These are phyloP conservation scores for Xylocopa sonorina DNA, from an alignment of 1,140 invertebrate species.

Conservation along the genomic window DNA sequence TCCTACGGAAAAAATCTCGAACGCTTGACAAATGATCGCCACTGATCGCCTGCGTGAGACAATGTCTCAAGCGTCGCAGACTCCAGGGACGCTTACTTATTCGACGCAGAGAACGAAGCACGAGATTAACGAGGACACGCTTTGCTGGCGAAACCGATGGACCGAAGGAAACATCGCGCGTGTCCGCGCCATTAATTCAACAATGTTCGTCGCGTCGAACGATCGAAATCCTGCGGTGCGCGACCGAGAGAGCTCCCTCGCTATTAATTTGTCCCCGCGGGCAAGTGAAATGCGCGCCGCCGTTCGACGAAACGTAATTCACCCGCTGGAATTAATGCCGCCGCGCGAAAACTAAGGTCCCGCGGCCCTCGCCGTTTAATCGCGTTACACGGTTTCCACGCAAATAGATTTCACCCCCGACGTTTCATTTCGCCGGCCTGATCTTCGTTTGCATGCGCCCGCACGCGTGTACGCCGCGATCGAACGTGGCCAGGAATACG, in stretches of 20 bases:
- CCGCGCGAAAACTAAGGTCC: slow-evolving; percentile 21
- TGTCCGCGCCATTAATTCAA: neutral
- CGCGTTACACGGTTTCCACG: slow-evolving; percentile 21
- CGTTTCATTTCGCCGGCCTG: slow-evolving; percentile 45
- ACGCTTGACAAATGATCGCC: too few relatives aligned
- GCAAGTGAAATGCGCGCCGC: slow-evolving; percentile 48
- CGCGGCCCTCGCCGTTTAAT: slow-evolving; percentile 39
- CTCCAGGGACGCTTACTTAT: too few relatives aligned
- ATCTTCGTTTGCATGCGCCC: slow-evolving; percentile 18
- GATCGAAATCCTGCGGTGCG: neutral
- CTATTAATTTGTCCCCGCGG: slow-evolving; percentile 43
- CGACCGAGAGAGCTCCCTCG: slow-evolving; percentile 27
- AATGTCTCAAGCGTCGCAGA: too few relatives aligned
- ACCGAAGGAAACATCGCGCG: neutral
- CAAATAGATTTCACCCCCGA: slow-evolving; percentile 52
- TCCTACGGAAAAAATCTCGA: too few relatives aligned
- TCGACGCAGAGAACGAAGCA: too few relatives aligned
- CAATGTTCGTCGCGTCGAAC: neutral
- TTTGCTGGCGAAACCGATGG: neutral
- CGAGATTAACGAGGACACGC: neutral
- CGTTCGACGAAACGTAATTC: slow-evolving; percentile 34
- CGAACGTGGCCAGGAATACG: slow-evolving; percentile 4
- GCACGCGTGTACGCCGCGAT: neutral
- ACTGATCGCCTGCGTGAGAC: too few relatives aligned
- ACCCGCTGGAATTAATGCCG: slow-evolving; percentile 24